Evolutionary conservation across 1,140 invertebrate genomes (phyloP).

Genomic region (Tetramorium alpestre): DNA sequence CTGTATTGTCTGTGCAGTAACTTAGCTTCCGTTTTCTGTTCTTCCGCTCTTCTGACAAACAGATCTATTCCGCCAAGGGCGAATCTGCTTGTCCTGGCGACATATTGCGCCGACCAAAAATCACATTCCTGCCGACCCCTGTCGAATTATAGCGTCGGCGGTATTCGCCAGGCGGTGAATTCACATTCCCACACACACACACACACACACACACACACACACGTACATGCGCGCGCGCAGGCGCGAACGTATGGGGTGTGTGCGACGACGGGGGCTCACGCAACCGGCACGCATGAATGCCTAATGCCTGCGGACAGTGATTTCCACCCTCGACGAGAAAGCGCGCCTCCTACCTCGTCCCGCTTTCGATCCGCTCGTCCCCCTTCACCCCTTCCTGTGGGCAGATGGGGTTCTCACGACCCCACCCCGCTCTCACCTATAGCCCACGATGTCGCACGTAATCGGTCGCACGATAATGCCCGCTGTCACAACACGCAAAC

Average conservation of each 20-base stretch:
- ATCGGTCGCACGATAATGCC: conserved; percentile 73
- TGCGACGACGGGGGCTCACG: conserved; percentile 73
- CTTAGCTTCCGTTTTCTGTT: neutral
- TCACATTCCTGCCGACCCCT: conserved; percentile 80
- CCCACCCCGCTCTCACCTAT: conserved; percentile 59
- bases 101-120: conserved; percentile 75
- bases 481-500: conserved; percentile 75
- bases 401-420: conserved; percentile 84
- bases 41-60: neutral
- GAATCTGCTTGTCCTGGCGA: conserved; percentile 29
- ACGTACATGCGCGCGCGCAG: neutral
- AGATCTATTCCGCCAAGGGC: neutral
- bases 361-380: conserved; percentile 51
- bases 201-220: conserved; percentile 73
- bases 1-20: neutral
- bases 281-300: conserved; percentile 81
- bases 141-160: conserved; percentile 71
- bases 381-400: conserved; percentile 65
- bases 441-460: conserved; percentile 74
- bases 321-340: conserved; percentile 82
- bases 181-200: conserved; percentile 82
- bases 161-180: conserved; percentile 69
- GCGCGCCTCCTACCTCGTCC: conserved; percentile 66
- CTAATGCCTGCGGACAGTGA: conserved; percentile 82
- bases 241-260: conserved; percentile 32